A percentile compares a stretch with the other conserved stretches of the same genome.
phyloP scores from a whole-genome alignment of 2,797 vertebrate genomes.

The Typhlichthys eigenmanni region DNA sequence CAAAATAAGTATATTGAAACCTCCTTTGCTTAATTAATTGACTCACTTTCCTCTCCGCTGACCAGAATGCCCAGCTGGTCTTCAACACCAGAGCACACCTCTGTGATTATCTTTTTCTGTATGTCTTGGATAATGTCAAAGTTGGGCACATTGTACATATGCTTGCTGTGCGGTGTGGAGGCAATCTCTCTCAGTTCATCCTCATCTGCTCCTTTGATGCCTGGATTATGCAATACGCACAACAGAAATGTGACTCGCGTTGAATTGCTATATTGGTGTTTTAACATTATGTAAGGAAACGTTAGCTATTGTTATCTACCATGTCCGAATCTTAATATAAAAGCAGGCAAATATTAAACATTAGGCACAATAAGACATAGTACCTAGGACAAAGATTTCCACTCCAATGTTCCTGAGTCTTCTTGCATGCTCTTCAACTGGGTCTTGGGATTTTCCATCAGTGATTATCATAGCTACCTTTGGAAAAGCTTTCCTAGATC shows the following conservation, averaged over 20 bases:
- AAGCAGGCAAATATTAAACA: conserved; percentile 54
- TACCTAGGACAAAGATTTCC: conserved; percentile 98
- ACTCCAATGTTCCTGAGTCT: conserved; percentile 92
- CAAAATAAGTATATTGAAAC: not conserved
- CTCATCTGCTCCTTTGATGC: conserved; percentile 98
- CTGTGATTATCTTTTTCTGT: conserved; percentile 88
- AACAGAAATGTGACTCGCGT: conserved; percentile 20
- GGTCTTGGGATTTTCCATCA: conserved; percentile 97
- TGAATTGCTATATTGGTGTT: too few species aligned
- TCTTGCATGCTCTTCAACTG: conserved; percentile 91
- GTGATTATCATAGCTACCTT: conserved; percentile 98
- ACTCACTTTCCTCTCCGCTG: conserved; percentile 94
- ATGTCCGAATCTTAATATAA: conserved; percentile 55
- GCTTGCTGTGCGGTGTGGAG: conserved; percentile 88
- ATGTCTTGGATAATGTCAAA: conserved; percentile 92
- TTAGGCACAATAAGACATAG: conserved; percentile 39
- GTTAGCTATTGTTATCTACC: conserved; percentile 16
- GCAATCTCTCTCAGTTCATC: conserved; percentile 95
- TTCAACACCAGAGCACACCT: conserved; percentile 94
- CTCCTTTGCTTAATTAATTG: not conserved
- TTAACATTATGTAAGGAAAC: too few species aligned
- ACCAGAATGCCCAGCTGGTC: conserved; percentile 87
- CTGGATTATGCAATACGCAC: conserved; percentile 69
- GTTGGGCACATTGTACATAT: conserved; percentile 94
- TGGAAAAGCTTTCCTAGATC: conserved; percentile 91